These are phyloP conservation scores for Ctenopoma multispine DNA, from an alignment of 2,797 vertebrate species.

Conservation along the genomic window DNA sequence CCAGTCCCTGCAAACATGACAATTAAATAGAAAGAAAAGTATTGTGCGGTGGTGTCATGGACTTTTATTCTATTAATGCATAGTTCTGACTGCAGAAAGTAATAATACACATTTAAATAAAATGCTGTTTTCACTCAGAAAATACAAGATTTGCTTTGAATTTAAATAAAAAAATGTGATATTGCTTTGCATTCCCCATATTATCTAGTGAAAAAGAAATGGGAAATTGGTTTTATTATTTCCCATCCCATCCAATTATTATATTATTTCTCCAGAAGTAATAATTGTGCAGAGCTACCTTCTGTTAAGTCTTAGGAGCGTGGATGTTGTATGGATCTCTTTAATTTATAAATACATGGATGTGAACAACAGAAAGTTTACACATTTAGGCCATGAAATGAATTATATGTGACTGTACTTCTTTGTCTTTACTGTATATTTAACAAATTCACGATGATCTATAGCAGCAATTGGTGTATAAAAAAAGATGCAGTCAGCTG, in stretches of 20 bases:
- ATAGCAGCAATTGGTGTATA: neutral
- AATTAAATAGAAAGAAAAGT: neutral
- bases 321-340: too few relatives aligned
- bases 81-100: neutral
- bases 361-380: neutral
- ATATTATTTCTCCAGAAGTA: too few relatives aligned
- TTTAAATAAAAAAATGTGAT: neutral
- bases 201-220: neutral
- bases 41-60: neutral
- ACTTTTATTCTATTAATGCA: too few relatives aligned
- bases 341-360: neutral
- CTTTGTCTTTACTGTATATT: neutral
- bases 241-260: too few relatives aligned
- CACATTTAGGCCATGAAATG: neutral
- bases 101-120: neutral
- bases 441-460: neutral
- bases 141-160: neutral
- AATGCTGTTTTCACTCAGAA: neutral
- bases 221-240: neutral
- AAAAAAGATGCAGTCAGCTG: neutral
- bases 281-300: too few relatives aligned
- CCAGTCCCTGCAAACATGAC: too few relatives aligned
- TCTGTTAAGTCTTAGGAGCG: neutral
- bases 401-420: neutral
- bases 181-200: neutral